Percentiles rank a stretch among this genome's conserved stretches.
Evolutionary conservation across 2,113 vertebrate genomes (phyloP).

Genomic region (Choloepus hoffmanni): DNA sequence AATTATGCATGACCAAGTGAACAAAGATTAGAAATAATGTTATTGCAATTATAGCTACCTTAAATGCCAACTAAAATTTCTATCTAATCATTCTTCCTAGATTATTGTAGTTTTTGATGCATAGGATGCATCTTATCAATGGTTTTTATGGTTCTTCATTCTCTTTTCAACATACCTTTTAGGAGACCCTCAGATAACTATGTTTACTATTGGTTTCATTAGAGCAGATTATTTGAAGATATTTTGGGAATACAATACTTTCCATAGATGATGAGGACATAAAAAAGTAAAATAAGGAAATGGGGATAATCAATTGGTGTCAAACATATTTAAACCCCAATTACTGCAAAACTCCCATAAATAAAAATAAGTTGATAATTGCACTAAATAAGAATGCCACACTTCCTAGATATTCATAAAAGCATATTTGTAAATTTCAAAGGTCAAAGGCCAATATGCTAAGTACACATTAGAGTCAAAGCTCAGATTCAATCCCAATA

Average conservation of each 20-base stretch:
- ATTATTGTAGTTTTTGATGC: neutral
- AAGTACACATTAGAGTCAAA: neutral
- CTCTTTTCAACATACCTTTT: neutral
- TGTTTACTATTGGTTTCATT: neutral
- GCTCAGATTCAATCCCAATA: neutral
- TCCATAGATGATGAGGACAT: neutral
- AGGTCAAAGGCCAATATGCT: neutral
- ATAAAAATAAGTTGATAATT: neutral
- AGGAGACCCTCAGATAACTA: neutral
- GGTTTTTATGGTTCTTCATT: neutral
- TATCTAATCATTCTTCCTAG: neutral
- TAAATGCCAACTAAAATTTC: neutral
- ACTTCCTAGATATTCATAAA: constrained; percentile 16
- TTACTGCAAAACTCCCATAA: neutral
- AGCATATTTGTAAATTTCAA: neutral
- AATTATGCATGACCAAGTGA: neutral
- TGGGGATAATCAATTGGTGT: neutral
- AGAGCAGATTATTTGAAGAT: neutral
- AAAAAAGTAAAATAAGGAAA: neutral
- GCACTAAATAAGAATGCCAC: neutral
- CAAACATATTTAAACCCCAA: constrained; percentile 11
- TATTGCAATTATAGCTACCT: neutral
- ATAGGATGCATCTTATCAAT: neutral
- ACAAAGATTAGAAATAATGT: neutral
- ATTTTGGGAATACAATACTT: neutral